Evolutionary conservation across 2,113 vertebrate species (phyloP).

Genomic region (Narcine bancroftii): DNA sequence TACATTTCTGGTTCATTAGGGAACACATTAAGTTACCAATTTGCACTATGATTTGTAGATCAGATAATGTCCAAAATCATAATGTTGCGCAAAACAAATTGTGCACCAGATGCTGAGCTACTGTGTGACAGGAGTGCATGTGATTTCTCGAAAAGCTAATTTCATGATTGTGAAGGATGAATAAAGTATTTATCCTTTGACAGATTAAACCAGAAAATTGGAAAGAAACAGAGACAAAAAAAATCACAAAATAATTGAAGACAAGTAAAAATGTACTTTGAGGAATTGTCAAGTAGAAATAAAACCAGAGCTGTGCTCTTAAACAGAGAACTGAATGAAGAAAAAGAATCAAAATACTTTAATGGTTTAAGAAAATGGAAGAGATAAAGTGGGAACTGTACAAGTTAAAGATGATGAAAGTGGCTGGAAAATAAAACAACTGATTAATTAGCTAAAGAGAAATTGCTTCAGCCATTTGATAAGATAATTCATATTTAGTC

Average conservation of each 20-base stretch:
- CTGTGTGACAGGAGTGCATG: background rate
- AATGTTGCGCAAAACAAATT: background rate
- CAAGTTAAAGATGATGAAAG: background rate
- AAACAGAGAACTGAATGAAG: no score
- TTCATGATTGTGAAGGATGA: background rate
- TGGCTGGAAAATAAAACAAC: background rate
- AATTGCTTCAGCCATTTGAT: background rate
- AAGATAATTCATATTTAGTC: background rate
- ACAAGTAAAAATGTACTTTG: background rate
- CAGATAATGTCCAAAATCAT: no score
- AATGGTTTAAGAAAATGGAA: background rate
- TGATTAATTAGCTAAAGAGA: background rate
- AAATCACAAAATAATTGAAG: background rate
- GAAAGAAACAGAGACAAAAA: background rate
- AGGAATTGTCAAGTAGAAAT: background rate
- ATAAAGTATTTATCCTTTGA: background rate
- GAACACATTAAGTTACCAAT: background rate
- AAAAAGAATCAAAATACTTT: background rate
- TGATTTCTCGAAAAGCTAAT: background rate
- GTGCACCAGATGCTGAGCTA: background rate
- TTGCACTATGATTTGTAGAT: background rate
- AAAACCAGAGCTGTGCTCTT: background rate
- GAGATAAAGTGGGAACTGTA: background rate
- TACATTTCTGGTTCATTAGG: background rate
- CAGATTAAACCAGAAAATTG: background rate